Conservation (phyloP, 2,797 vertebrate species). For the Staurois parvus region DNA sequence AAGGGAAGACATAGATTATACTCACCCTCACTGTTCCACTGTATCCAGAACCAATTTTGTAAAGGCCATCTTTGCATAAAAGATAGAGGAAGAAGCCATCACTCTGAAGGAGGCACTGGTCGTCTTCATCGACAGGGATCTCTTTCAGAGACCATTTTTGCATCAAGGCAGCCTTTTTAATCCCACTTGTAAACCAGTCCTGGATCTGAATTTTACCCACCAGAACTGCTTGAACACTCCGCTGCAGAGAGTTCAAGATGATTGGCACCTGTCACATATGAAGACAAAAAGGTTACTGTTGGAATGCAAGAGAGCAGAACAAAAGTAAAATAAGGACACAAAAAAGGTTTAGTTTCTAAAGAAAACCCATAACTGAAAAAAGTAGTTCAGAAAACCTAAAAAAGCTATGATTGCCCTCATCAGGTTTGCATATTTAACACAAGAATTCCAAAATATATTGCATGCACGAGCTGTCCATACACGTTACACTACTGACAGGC, state of each 20-base stretch:
- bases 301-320: neutral
- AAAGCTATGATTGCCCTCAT: too few species aligned
- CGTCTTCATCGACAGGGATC: slow-evolving; percentile 92
- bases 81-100: slow-evolving; percentile 98
- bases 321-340: too few species aligned
- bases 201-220: slow-evolving; percentile 99
- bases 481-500: too few species aligned
- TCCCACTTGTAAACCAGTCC: slow-evolving; percentile 98
- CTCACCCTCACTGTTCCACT: slow-evolving; percentile 95
- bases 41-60: slow-evolving; percentile 98
- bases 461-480: too few species aligned
- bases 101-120: slow-evolving; percentile 95
- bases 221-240: slow-evolving; percentile 96
- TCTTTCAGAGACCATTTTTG: slow-evolving; percentile 97
- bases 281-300: neutral
- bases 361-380: too few species aligned
- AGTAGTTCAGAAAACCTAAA: too few species aligned
- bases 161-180: slow-evolving; percentile 97
- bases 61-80: slow-evolving; percentile 97
- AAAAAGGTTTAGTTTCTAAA: too few species aligned
- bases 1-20: neutral
- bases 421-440: too few species aligned
- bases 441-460: too few species aligned
- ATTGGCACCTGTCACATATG: slow-evolving; percentile 87
- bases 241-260: slow-evolving; percentile 94